A percentile compares a stretch with the other conserved stretches of the same genome.
phyloP scores from a whole-genome alignment of 2,797 vertebrate species.

The Cossypha caffra region DNA sequence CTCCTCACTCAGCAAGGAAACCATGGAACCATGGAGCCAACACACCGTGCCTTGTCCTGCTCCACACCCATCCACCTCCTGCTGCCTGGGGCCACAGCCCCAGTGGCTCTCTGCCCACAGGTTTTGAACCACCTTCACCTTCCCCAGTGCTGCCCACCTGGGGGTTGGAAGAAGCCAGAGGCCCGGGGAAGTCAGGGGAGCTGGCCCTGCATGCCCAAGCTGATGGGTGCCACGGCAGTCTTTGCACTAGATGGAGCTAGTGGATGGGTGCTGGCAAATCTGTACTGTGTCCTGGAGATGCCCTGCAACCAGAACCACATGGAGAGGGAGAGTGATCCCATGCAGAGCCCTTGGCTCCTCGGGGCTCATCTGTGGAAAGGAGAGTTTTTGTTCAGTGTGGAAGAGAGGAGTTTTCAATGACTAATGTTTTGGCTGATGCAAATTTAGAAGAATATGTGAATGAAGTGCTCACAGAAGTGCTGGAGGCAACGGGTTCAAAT shows the following conservation, averaged over 20 bases:
- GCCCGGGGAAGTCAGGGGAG: fast-evolving
- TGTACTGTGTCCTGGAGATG: background rate
- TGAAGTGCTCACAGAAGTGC: background rate
- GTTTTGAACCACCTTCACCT: background rate
- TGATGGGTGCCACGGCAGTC: background rate
- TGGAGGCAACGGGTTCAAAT: background rate
- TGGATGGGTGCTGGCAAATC: background rate
- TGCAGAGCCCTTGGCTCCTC: background rate
- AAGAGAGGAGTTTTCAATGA: background rate
- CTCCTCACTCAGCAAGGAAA: background rate
- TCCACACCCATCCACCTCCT: background rate
- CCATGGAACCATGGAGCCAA: background rate
- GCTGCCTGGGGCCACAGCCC: fast-evolving
- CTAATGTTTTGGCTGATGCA: background rate
- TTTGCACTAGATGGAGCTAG: constrained; percentile 64
- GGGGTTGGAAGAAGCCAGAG: background rate
- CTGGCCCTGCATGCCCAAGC: background rate
- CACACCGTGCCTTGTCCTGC: background rate
- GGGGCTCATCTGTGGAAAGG: background rate
- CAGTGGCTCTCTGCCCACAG: background rate
- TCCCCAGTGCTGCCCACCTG: background rate
- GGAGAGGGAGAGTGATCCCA: background rate
- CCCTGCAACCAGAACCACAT: background rate
- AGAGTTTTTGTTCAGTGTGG: background rate
- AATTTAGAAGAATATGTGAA: constrained; percentile 19